Evolutionary conservation across 2,888 invertebrate species (phyloP), one percentile per base, ranked within the genome.

Genomic region (Machimus atricapillus): DNA sequence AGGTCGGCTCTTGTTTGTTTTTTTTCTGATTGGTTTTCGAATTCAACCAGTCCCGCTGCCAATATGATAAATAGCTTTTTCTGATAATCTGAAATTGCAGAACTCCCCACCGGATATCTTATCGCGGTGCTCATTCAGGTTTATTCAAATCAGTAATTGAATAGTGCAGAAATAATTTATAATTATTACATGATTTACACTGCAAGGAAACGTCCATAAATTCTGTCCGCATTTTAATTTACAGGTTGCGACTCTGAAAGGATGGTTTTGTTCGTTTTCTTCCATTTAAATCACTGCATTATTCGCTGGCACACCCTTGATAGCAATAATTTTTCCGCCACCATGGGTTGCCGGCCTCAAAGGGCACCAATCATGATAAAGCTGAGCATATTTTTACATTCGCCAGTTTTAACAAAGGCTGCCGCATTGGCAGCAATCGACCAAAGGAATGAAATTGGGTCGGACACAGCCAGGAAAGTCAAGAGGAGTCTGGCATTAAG

Each of bases 331-430:
- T 86, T 37, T 77, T 52, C 56, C 37, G 14, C 43, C n/a, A n/a
- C 37, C 77, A 86, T 37, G 40, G 76, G 34, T 37, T 16, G 12
- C 6, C 74, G 74, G 34, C 83, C 86, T 77, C 76, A 56, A 86
- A 86, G 78, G 78, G 58, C 78, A 77, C 78, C 86, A 86, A 86
- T 86, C 78, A 86, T 86, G 86, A 86, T 86, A 86, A 86, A 86
- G 56, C 58, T 37, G 27, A 86, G 77, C 86, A 86, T 86, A 86
- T 86, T 86, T 86, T 86, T 77, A 73, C 52, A 52, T n/a, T 52
- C 76, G 31, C 86, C 52, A 52, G 34, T 52, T 56, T 73, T 86
- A 77, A 86, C 86, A 86, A 86, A 86, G 77, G 77, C 19, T 77
- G 14, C 86, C 46, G 76, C 86, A 86, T 43, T 77, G 86, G 77